A percentile compares a stretch with the other conserved stretches of the same genome.
These are phyloP conservation scores for Phaethornis superciliosus DNA, from an alignment of 2,113 vertebrate genomes.

Conservation along the genomic window DNA sequence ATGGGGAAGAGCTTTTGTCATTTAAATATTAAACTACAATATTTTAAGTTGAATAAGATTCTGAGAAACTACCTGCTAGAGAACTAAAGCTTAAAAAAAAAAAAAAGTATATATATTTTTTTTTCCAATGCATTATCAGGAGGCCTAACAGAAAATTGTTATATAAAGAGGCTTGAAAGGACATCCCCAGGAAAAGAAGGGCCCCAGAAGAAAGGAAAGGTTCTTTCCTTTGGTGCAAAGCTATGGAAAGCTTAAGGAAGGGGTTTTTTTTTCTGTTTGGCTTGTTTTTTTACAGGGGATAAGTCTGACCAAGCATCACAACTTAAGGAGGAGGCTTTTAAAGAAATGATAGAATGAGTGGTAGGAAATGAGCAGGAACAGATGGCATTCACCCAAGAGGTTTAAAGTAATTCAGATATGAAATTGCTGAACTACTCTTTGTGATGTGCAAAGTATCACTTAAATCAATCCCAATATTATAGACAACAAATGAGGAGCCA, in stretches of 20 bases:
- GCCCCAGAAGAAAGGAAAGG: not conserved
- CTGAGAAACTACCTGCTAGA: not conserved
- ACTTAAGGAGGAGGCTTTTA: not conserved
- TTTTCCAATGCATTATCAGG: not conserved
- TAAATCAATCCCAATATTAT: constrained; percentile 10
- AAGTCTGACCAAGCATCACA: not conserved
- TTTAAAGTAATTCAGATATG: constrained; percentile 10
- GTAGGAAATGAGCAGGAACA: constrained; percentile 11
- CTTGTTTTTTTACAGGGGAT: not conserved
- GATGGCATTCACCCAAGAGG: constrained; percentile 19
- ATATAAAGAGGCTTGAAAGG: not conserved
- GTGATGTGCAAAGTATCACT: not conserved
- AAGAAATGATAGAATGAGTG: not conserved
- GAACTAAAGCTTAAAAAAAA: not conserved
- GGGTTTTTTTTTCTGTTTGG: not conserved
- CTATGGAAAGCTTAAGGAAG: not conserved
- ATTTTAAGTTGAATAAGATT: not conserved
- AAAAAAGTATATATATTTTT: not conserved
- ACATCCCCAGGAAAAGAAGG: not conserved
- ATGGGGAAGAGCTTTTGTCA: not conserved
- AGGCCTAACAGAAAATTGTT: not conserved
- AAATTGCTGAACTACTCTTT: not conserved
- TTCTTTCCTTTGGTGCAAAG: not conserved
- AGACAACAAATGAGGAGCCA: not conserved
- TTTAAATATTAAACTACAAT: not conserved